A percentile compares a stretch with the other conserved stretches of the same genome.
Conservation (phyloP, 2,797 vertebrate genomes). For the Fistularia tabacaria region DNA sequence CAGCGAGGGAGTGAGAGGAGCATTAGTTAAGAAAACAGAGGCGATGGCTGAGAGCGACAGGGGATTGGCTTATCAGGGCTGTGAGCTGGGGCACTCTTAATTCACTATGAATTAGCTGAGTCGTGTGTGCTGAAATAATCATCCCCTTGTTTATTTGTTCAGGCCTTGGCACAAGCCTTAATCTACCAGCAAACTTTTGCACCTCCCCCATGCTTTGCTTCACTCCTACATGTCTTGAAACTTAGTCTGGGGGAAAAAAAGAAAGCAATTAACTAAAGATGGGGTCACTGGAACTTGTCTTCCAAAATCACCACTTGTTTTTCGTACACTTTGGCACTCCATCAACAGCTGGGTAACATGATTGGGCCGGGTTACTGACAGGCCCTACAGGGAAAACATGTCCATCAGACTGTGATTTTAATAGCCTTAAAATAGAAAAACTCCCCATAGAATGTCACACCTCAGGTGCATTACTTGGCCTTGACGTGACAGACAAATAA, state of each 20-base stretch:
- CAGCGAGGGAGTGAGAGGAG: conserved; percentile 41
- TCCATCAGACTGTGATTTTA: conserved; percentile 50
- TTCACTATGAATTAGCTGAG: conserved; percentile 65
- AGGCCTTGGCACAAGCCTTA: conserved; percentile 58
- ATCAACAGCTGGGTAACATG: conserved; percentile 43
- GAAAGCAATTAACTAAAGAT: conserved; percentile 4
- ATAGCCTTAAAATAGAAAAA: conserved; percentile 32
- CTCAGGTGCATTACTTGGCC: conserved; percentile 33
- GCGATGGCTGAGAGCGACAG: conserved; percentile 42
- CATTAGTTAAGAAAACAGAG: conserved; percentile 78
- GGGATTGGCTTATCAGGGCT: conserved; percentile 60
- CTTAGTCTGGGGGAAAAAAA: conserved; percentile 45
- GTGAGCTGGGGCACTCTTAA: conserved; percentile 58
- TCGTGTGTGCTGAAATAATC: conserved; percentile 69
- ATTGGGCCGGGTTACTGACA: conserved; percentile 31
- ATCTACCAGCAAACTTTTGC: conserved; percentile 42
- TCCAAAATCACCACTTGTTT: conserved; percentile 37
- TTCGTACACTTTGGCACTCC: conserved; percentile 23
- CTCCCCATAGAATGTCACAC: conserved; percentile 22
- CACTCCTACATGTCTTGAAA: conserved; percentile 17
- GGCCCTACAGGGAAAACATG: conserved; percentile 37
- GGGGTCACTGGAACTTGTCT: conserved; percentile 48
- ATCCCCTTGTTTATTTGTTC: conserved; percentile 71
- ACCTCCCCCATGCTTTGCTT: conserved; percentile 17
- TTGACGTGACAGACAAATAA: conserved; percentile 46